Base-by-base conservation (phyloP, 2,888 invertebrate genomes). In the Poecilobothrus nobilitatus region DNA sequence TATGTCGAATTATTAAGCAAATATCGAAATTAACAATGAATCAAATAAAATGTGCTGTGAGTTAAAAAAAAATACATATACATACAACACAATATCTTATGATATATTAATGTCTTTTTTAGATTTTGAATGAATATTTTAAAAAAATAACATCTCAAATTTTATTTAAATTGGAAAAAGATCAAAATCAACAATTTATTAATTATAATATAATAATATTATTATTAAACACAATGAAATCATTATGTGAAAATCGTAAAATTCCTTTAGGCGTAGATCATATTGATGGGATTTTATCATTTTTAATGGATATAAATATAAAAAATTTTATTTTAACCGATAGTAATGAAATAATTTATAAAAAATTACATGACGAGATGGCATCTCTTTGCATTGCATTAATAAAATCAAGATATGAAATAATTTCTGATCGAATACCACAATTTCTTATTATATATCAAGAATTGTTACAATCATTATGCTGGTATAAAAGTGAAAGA, bases 61-160 rank as follows among this genome's bases (percentile, higher is more conserved):
- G 79, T 71, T 2, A 4, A 2, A 4, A 27, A 27, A 27, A 27
- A 27, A 27, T 5, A 37, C 5, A 4, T 27, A 27, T 27, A 27
- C 27, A 27, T 22, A 27, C 22, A 5, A 37, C 34, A 20, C 34
- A 20, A 18, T 33, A 6, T 61, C 1, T 9, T 62, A 34, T 34
- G 5, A 20, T 66, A 27, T 66, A 27, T 27, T 27, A 27, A 27
- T 53, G 41, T 53, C 37, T 20, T 66, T 68, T 71, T 18, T 67
- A 81, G 81, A 80, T 81, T 70, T 79, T 81, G 62, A 81, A 78
- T 69, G 79, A 81, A 44, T 75, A 79, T 65, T 81, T 81, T 68
- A 78, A 79, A 68, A 70, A 76, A n/a, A 76, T 80, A n/a, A 75
- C 73, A 6, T 74, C 76, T 3, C 74, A 74, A 27, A 76, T 78